phyloP scores from a whole-genome alignment of 2,888 invertebrate species.

The Lottia gigantea region DNA sequence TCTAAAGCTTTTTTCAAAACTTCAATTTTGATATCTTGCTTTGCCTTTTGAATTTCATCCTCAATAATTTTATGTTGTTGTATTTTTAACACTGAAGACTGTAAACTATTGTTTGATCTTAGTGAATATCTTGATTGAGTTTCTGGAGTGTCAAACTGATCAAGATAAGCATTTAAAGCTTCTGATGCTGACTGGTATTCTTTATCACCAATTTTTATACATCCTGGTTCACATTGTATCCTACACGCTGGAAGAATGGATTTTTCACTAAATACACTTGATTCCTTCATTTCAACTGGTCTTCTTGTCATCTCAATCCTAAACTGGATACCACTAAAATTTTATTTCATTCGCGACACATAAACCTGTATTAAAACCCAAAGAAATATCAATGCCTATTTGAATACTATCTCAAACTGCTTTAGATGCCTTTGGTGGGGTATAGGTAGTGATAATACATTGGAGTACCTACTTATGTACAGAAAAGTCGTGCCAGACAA shows the following conservation, averaged over 20 bases:
- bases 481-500: too few species aligned
- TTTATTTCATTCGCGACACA: too few species aligned
- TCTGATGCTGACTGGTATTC: conserved; percentile 53
- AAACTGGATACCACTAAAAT: too few species aligned
- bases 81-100: not conserved
- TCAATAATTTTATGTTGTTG: not conserved
- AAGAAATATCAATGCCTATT: too few species aligned
- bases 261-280: not conserved
- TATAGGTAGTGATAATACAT: too few species aligned
- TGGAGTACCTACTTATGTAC: too few species aligned
- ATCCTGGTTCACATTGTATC: conserved; percentile 42
- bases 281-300: not conserved
- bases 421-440: too few species aligned
- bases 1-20: conserved; percentile 1
- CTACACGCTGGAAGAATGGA: conserved; percentile 28
- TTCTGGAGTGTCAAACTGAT: conserved; percentile 41
- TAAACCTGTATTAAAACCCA: too few species aligned
- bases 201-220: conserved; percentile 45
- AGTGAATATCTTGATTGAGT: not conserved
- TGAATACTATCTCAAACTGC: too few species aligned
- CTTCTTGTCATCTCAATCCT: not conserved
- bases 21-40: conserved; percentile 1
- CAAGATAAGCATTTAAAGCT: conserved; percentile 52
- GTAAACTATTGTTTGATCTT: not conserved
- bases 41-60: not conserved